These are phyloP conservation scores for Seriola aureovittata DNA, from an alignment of 2,113 vertebrate species.

Conservation along the genomic window DNA sequence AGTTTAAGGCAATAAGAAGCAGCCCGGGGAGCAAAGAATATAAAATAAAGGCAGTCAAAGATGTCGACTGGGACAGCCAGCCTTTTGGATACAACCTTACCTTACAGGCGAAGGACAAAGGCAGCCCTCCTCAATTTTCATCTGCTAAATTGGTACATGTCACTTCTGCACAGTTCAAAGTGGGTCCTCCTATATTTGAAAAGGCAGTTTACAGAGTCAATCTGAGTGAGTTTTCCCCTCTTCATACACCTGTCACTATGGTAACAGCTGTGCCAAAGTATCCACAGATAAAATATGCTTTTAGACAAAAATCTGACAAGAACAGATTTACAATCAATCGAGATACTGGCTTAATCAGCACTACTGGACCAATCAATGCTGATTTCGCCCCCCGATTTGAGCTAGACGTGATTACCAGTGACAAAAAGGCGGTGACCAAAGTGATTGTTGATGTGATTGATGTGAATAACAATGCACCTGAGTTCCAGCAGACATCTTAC, in stretches of 20 bases:
- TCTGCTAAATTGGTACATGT: slow-evolving; percentile 92
- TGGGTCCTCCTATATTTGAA: slow-evolving; percentile 91
- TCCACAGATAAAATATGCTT: slow-evolving; percentile 89
- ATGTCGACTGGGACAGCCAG: slow-evolving; percentile 92
- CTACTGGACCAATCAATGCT: slow-evolving; percentile 88
- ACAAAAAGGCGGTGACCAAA: slow-evolving; percentile 89
- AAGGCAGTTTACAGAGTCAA: slow-evolving; percentile 92
- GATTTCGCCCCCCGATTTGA: slow-evolving; percentile 87
- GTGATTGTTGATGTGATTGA: slow-evolving; percentile 91
- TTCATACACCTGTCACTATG: slow-evolving; percentile 93
- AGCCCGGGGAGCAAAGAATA: slow-evolving; percentile 95
- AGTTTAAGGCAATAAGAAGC: slow-evolving; percentile 91
- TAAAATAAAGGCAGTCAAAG: slow-evolving; percentile 90
- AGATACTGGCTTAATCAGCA: slow-evolving; percentile 94
- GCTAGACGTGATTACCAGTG: slow-evolving; percentile 91
- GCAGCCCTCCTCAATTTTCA: slow-evolving; percentile 92
- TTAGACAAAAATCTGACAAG: slow-evolving; percentile 88
- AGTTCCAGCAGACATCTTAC: slow-evolving; percentile 93
- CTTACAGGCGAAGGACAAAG: slow-evolving; percentile 97
- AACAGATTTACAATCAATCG: slow-evolving; percentile 89
- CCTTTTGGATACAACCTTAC: slow-evolving; percentile 97
- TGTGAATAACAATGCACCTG: slow-evolving; percentile 93
- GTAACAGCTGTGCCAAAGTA: slow-evolving; percentile 90
- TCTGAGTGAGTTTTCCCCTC: slow-evolving; percentile 94
- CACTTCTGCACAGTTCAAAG: slow-evolving; percentile 90